A percentile compares a stretch with the other conserved stretches of the same genome.
Evolutionary conservation across 2,113 vertebrate species (phyloP).

Genomic region (Phylloscopus whistleri): DNA sequence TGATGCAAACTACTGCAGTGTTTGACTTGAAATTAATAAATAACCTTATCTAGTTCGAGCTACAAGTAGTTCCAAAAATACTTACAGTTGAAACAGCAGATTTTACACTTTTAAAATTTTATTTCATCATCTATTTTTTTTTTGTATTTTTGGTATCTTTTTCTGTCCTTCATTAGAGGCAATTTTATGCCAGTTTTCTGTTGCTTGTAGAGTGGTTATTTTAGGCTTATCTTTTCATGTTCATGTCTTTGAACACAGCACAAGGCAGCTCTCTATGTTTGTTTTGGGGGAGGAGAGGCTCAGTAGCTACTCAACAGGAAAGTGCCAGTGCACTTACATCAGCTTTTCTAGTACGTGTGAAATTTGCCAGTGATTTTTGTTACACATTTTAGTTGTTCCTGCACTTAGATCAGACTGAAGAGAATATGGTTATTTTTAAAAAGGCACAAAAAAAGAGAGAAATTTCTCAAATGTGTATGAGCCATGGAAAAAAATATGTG

Average conservation of each 20-base stretch:
- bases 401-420: neutral
- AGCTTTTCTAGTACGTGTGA: neutral
- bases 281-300: neutral
- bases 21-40: neutral
- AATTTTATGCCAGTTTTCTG: neutral
- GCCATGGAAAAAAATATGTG: neutral
- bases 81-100: neutral
- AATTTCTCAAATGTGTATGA: neutral
- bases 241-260: neutral
- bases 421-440: neutral
- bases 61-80: neutral
- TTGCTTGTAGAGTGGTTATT: conserved; percentile 26
- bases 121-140: neutral
- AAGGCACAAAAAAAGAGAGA: neutral
- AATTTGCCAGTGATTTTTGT: neutral
- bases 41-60: neutral
- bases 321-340: neutral
- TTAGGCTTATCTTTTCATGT: conserved; percentile 15
- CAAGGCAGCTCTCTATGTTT: conserved; percentile 1
- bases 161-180: neutral
- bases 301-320: neutral
- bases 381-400: neutral
- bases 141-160: neutral
- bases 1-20: neutral
- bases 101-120: neutral